Percentiles rank a stretch among this genome's conserved stretches.
Conservation (phyloP, 2,113 vertebrate species). For the Aleadryas rufinucha region DNA sequence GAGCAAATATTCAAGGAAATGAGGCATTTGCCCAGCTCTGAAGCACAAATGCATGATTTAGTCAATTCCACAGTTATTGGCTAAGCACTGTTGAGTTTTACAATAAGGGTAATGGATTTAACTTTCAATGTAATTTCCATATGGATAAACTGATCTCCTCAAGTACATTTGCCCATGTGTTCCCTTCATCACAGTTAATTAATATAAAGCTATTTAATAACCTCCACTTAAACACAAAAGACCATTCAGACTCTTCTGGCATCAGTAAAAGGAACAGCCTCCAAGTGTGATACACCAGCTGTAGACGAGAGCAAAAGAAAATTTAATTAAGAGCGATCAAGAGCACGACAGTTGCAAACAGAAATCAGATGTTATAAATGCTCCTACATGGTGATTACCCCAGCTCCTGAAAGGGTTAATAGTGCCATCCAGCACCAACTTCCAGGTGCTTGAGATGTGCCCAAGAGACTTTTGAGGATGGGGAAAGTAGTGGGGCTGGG, state of each 20-base stretch:
- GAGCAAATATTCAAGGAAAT: slow-evolving; percentile 7
- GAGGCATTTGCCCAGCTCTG: neutral
- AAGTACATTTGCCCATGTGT: slow-evolving; percentile 28
- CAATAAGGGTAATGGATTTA: slow-evolving; percentile 49
- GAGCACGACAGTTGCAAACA: slow-evolving; percentile 15
- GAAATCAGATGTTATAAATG: neutral
- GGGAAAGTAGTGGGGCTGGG: neutral
- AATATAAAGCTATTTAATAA: slow-evolving; percentile 64
- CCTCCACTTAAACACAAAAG: slow-evolving; percentile 47
- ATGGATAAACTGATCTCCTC: slow-evolving; percentile 26
- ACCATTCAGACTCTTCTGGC: slow-evolving; percentile 44
- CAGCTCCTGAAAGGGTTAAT: neutral
- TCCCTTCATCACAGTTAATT: slow-evolving; percentile 51
- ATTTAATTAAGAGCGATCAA: neutral
- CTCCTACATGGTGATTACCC: neutral
- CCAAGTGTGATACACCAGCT: slow-evolving; percentile 23
- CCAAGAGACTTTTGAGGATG: neutral
- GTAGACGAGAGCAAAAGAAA: slow-evolving; percentile 10
- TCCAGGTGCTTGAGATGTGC: neutral
- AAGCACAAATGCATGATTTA: neutral
- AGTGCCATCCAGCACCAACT: neutral
- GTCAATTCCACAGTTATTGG: neutral
- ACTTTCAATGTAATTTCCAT: slow-evolving; percentile 21
- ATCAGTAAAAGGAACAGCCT: slow-evolving; percentile 30
- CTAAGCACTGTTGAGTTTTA: slow-evolving; percentile 4